These are phyloP conservation scores for Ictalurus punctatus DNA, from an alignment of 2,113 vertebrate genomes.

Conservation along the genomic window DNA sequence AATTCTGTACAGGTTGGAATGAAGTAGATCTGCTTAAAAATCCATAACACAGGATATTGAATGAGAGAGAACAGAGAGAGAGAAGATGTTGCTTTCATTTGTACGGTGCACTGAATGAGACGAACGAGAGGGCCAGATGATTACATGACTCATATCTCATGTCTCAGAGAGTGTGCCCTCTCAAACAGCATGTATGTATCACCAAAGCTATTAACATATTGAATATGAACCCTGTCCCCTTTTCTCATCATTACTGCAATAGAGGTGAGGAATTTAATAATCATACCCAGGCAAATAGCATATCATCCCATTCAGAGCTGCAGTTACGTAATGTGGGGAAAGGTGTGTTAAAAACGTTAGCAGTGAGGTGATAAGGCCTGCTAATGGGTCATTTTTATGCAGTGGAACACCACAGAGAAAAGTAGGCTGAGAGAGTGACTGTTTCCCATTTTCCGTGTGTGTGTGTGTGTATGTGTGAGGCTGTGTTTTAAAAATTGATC, in stretches of 20 bases:
- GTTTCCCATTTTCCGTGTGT: not conserved
- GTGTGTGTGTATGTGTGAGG: not conserved
- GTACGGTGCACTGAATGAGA: not conserved
- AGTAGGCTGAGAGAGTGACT: not conserved
- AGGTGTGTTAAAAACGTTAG: conserved; percentile 16
- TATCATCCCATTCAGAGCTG: conserved; percentile 1
- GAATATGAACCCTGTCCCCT: conserved; percentile 6
- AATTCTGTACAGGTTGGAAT: not conserved
- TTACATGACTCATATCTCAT: conserved; percentile 38
- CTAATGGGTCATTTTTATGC: conserved; percentile 4
- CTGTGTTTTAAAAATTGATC: conserved; percentile 17
- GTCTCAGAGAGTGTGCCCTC: conserved; percentile 6
- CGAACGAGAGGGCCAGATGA: not conserved
- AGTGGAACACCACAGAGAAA: not conserved
- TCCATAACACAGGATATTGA: not conserved
- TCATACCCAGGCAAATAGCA: conserved; percentile 15
- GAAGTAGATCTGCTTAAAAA: conserved; percentile 10
- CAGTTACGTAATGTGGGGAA: conserved; percentile 14
- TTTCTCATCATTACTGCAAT: conserved; percentile 29
- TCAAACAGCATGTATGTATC: conserved; percentile 17
- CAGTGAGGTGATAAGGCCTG: conserved; percentile 14
- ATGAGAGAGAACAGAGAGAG: not conserved
- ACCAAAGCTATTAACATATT: conserved; percentile 35
- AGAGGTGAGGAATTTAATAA: conserved; percentile 37
- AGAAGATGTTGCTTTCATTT: not conserved